Evolutionary conservation across 1,140 invertebrate genomes (phyloP), one percentile per base, ranked within the genome.

Genomic region (Stenopsyche tienmushanensis): DNA sequence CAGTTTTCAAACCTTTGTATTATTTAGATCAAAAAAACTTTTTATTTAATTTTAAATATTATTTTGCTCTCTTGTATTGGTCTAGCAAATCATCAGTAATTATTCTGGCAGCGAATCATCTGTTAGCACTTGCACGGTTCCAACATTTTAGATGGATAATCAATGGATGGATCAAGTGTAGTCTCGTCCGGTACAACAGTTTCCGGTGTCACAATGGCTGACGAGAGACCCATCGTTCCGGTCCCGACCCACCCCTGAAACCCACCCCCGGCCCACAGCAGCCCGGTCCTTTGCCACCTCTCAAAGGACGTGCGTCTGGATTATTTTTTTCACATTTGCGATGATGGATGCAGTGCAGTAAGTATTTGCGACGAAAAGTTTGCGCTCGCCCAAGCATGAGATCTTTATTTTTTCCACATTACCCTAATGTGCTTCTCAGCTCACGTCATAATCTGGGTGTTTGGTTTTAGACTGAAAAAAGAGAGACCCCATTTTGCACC

Each of bases 181-280:
- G 49, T 3, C 24, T 21, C 18, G 49, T 20, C 18, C 21, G n/a
- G n/a, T 24, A 53, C 18, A 21, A 18, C 49, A 53, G 49, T 20
- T 53, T 53, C 49, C 49, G 49, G 49, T 53, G 18, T 53, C 18
- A 53, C 49, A 53, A 53, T 53, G 49, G 49, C 49, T 53, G 49
- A 53, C 49, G 13, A 3, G 8, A 53, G 49, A 20, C 49, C 8
- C 13, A 23, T 53, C 49, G 13, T 53, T 18, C 3, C 49, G 21
- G 49, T 39, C 34, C 34, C 34, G 7, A 39, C 34, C n/a, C 7
- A 39, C 34, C 34, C 7, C 34, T n/a, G n/a, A 39, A 39, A 39
- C 34, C 34, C 34, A 39, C 34, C 34, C 34, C 7, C 34, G 34
- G 34, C n/a, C 34, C 34, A 7, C n/a, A n/a, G n/a, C n/a, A n/a